A percentile compares a stretch with the other conserved stretches of the same genome.
Conservation (phyloP, 2,797 vertebrate species). For the Sphenodon punctatus region DNA sequence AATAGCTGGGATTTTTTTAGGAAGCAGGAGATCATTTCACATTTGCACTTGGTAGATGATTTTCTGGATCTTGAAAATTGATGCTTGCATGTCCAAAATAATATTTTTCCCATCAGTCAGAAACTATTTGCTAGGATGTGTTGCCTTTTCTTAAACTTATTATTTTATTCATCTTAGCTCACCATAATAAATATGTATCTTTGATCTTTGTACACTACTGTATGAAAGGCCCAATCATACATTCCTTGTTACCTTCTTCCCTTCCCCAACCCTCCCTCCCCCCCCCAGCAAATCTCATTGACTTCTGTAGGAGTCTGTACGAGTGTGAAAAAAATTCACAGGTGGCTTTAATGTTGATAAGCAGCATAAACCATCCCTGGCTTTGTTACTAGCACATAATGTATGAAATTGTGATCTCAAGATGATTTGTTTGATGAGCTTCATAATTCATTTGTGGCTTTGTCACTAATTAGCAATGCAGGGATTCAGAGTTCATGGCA, state of each 20-base stretch:
- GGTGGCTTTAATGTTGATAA: neutral
- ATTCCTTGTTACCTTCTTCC: constrained; percentile 1
- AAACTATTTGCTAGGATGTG: neutral
- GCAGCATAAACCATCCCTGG: neutral
- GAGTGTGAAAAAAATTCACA: neutral
- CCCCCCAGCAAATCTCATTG: neutral
- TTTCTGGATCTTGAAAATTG: constrained; percentile 35
- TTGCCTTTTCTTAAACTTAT: neutral
- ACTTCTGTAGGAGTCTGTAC: neutral
- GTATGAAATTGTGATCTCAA: neutral
- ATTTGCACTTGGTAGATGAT: constrained; percentile 53
- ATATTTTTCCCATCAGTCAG: constrained; percentile 5
- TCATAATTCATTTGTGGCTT: neutral
- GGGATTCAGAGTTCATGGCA: neutral
- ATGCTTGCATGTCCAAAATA: constrained; percentile 19
- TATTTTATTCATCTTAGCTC: neutral
- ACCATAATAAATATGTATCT: neutral
- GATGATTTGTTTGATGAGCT: constrained; percentile 8
- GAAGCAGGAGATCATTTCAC: constrained; percentile 51
- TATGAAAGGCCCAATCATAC: neutral
- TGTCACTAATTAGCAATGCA: neutral
- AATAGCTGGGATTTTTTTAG: constrained; percentile 39
- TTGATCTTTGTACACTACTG: neutral
- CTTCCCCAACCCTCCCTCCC: too few relatives aligned
- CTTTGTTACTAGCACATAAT: neutral